phyloP scores from a whole-genome alignment of 2,888 invertebrate genomes.

The Melanostoma mellinum region DNA sequence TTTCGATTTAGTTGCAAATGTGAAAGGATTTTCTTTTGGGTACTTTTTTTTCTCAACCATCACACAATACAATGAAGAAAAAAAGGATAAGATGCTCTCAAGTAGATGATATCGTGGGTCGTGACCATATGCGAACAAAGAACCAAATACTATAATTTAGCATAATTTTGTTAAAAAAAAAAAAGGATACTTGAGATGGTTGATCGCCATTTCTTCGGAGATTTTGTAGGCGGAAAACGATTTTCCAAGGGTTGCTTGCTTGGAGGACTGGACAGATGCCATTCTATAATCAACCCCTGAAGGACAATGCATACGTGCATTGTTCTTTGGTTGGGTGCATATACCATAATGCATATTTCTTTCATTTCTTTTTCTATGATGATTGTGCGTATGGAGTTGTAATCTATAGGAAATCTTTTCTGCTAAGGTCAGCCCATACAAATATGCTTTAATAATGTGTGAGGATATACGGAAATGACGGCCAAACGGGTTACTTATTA shows the following conservation, averaged over 20 bases:
- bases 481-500: conserved; percentile 65
- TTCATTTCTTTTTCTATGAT: conserved; percentile 15
- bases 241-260: conserved; percentile 49
- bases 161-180: conserved; percentile 42
- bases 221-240: not conserved
- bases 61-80: not conserved
- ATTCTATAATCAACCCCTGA: conserved; percentile 49
- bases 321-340: conserved; percentile 42
- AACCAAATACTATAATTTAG: conserved; percentile 64
- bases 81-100: conserved; percentile 52
- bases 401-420: conserved; percentile 71
- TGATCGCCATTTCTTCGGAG: conserved; percentile 46
- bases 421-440: conserved; percentile 76
- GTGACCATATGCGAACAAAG: conserved; percentile 65
- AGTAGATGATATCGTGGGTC: conserved; percentile 61
- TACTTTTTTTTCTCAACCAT: conserved; percentile 20
- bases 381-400: conserved; percentile 17
- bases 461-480: conserved; percentile 57
- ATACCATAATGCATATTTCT: conserved; percentile 5
- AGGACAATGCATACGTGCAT: conserved; percentile 42
- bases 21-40: conserved; percentile 47
- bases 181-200: conserved; percentile 21
- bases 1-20: conserved; percentile 40
- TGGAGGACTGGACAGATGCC: conserved; percentile 58
- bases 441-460: conserved; percentile 74